A percentile compares a stretch with the other conserved stretches of the same genome.
phyloP scores from a whole-genome alignment of 1,140 invertebrate genomes.

The Oryctes rhinoceros region DNA sequence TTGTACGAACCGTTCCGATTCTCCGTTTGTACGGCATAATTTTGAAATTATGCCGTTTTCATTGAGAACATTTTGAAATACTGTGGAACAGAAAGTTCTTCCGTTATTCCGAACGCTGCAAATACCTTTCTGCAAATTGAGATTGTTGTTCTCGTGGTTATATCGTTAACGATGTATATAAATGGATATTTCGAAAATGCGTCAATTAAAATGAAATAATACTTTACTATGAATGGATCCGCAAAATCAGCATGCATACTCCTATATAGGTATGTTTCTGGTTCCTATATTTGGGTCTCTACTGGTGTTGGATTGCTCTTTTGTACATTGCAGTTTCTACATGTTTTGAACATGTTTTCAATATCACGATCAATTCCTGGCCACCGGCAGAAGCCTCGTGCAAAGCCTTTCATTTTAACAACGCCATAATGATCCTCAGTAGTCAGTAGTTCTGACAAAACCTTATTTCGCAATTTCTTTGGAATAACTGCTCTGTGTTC shows the following conservation, averaged over 20 bases:
- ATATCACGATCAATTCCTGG: constrained; percentile 23
- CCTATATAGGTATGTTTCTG: not conserved
- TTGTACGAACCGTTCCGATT: constrained; percentile 27
- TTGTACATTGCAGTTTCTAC: not conserved
- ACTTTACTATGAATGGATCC: not conserved
- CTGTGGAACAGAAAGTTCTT: not conserved
- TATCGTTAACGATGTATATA: not conserved
- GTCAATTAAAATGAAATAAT: constrained; percentile 33
- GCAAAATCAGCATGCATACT: constrained; percentile 32
- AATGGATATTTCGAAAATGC: constrained; percentile 17
- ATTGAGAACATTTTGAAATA: not conserved
- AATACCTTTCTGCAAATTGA: not conserved
- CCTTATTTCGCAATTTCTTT: constrained; percentile 13
- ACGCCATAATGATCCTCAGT: constrained; percentile 32
- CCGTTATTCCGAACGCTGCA: constrained; percentile 15
- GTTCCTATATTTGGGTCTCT: constrained; percentile 4
- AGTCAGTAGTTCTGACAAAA: constrained; percentile 30
- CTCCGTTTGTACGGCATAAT: constrained; percentile 23
- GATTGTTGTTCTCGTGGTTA: not conserved
- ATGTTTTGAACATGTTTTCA: constrained; percentile 1
- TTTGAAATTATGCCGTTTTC: not conserved
- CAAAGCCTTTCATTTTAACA: constrained; percentile 37
- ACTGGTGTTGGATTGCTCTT: not conserved
- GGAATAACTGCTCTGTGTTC: constrained; percentile 32
- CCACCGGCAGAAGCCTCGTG: constrained; percentile 17